Conservation (phyloP, 1,140 invertebrate genomes). For the Brachystomella parvula region DNA sequence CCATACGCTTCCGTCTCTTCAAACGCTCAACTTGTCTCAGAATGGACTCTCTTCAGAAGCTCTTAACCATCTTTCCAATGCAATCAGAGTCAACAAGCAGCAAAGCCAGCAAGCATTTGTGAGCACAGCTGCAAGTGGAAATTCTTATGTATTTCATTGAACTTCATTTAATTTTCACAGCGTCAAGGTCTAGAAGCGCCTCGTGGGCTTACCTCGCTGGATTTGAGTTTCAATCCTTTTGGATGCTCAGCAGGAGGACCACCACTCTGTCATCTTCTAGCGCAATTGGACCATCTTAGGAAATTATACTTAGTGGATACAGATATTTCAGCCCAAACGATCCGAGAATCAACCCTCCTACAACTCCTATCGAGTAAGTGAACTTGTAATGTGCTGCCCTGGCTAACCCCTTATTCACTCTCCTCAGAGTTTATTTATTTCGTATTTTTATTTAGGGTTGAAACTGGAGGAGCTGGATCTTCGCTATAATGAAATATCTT, state of each 20-base stretch:
- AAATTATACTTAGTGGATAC: constrained; percentile 21
- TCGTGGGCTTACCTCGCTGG: constrained; percentile 4
- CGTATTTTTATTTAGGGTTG: constrained; percentile 19
- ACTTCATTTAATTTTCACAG: not conserved
- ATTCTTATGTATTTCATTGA: not conserved
- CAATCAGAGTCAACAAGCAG: constrained; percentile 3
- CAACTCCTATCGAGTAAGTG: not conserved
- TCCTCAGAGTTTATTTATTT: constrained; percentile 8
- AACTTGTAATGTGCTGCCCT: constrained; percentile 8
- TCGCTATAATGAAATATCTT: constrained; percentile 32
- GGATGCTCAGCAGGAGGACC: constrained; percentile 20
- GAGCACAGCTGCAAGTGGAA: not conserved
- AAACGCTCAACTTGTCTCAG: constrained; percentile 23
- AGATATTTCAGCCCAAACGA: constrained; percentile 5
- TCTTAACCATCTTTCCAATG: constrained; percentile 18
- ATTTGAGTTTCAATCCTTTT: constrained; percentile 27
- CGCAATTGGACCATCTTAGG: constrained; percentile 11
- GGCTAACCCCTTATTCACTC: not conserved
- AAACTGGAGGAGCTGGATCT: constrained; percentile 28
- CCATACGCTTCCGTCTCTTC: constrained; percentile 20
- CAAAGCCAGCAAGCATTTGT: not conserved
- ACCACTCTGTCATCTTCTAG: constrained; percentile 12
- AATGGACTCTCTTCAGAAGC: constrained; percentile 30
- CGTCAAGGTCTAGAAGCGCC: not conserved
- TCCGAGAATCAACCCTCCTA: not conserved